Evolutionary conservation across 2,797 vertebrate genomes (phyloP), one percentile per base, ranked within the genome.

Genomic region (Spondyliosoma cantharus): DNA sequence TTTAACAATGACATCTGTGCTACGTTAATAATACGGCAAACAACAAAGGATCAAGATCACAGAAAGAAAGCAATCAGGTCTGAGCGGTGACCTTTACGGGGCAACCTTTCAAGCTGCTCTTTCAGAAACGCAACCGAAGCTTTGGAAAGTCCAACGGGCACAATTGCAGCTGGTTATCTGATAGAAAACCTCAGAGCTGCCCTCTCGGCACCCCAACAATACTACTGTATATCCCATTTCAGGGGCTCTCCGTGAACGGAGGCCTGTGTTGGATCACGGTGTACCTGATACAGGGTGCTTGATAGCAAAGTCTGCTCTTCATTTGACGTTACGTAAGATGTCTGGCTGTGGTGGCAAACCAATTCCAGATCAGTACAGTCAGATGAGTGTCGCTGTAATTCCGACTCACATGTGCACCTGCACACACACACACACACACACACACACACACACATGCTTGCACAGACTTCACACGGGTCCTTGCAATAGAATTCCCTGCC

Each of bases 251-350:
- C 43, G 25, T 48, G 84, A 83, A 74, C 56, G 65, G 70, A 86
- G 90, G 76, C 71, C 89, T 75, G 73, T 76, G 78, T 63, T 84
- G 88, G 89, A 86, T 86, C 85, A 64, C 63, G 54, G 89, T 59
- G 85, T 85, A 94, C 90, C 87, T 90, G 94, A 95, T 93, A 94
- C 91, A 83, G 59, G 78, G 80, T 74, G 88, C 89, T 76, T 76
- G 88, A 86, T 87, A 80, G 90, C 88, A 48, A 83, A 53, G 76
- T 71, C 80, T 75, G 80, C 75, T 86, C 82, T 83, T 88, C 81
- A 76, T 84, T 56, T 60, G 71, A 74, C 65, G 90, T 89, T 83
- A 91, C 68, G 60, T 83, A 89, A 91, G 71, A 82, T 4, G 78
- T 90, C 86, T 89, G 87, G 56, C 78, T 58, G 52, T 20, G 20